phyloP scores from a whole-genome alignment of 2,888 invertebrate genomes.

The Drosophila cyrtoloma region DNA sequence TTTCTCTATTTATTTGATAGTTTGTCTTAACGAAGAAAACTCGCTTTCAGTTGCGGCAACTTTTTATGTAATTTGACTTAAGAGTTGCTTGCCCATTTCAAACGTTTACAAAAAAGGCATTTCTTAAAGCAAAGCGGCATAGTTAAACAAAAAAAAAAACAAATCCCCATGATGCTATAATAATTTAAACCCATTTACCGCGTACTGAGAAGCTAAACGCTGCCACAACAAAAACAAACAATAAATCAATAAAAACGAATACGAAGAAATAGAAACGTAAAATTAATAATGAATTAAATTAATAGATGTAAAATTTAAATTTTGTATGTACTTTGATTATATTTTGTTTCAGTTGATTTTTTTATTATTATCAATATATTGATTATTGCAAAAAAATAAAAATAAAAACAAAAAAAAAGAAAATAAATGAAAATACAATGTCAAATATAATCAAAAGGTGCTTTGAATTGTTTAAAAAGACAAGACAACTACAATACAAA shows the following conservation, averaged over 20 bases:
- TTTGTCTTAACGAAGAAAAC: conserved; percentile 43
- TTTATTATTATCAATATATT: conserved; percentile 31
- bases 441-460: conserved; percentile 84
- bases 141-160: conserved; percentile 11
- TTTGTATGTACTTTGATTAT: conserved; percentile 67
- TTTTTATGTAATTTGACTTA: conserved; percentile 38
- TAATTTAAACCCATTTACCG: conserved; percentile 38
- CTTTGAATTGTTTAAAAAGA: conserved; percentile 82
- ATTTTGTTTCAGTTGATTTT: conserved; percentile 58
- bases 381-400: conserved; percentile 48
- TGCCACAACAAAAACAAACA: conserved; percentile 69
- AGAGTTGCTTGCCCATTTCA: conserved; percentile 39
- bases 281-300: conserved; percentile 19
- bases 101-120: conserved; percentile 58
- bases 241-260: conserved; percentile 18
- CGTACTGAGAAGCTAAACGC: conserved; percentile 79
- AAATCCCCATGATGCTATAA: conserved; percentile 37
- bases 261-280: conserved; percentile 22
- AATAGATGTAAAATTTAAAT: conserved; percentile 31
- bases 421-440: conserved; percentile 59
- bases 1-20: conserved; percentile 40
- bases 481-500: conserved; percentile 69
- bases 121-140: conserved; percentile 47
- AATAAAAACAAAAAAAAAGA: conserved; percentile 32
- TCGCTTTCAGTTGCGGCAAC: conserved; percentile 56